Evolutionary conservation across 2,888 invertebrate genomes (phyloP), one percentile per base, ranked within the genome.

Genomic region (Chloroclysta siterata): DNA sequence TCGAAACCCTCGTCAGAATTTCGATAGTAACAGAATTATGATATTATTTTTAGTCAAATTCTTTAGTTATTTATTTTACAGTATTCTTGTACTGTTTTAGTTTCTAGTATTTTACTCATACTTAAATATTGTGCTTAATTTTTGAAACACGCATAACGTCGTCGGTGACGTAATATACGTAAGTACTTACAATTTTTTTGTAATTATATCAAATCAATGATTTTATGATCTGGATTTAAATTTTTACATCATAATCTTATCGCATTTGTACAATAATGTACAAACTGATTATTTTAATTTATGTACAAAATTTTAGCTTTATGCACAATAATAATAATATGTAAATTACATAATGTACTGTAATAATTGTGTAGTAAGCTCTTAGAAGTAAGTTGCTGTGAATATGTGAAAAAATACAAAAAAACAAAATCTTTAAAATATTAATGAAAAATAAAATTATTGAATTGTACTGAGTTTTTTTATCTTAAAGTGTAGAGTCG

Each of bases 301-400:
- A 13, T 63, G 48, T 63, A 57, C 62, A 53, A 56, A 46, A 42
- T 33, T 14, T 29, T 36, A 52, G 52, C 56, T 52, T 17, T 55
- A 28, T 50, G 64, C 69, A 70, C 68, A 68, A 68, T 74, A 75
- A 59, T 69, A 39, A 2, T 4, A 39, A 5, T 75, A 72, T 70
- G 67, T 72, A 72, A 68, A 68, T 63, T 69, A 73, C 64, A 65
- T 47, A n/a, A n/a, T n/a, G 46, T 36, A 33, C 15, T 53, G 69
- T 44, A 44, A 44, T 39, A 39, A 39, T 11, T 39, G 36, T 76
- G 72, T 78, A 73, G 53, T 53, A 63, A 69, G 17, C 65, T 57
- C 1, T 15, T 63, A 66, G 33, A 53, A 56, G 46, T 87, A 88
- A 83, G 78, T 83, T 73, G 82, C 81, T 89, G 87, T 88, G 83